Conservation (phyloP, 2,113 vertebrate species). For the Pogona vitticeps region DNA sequence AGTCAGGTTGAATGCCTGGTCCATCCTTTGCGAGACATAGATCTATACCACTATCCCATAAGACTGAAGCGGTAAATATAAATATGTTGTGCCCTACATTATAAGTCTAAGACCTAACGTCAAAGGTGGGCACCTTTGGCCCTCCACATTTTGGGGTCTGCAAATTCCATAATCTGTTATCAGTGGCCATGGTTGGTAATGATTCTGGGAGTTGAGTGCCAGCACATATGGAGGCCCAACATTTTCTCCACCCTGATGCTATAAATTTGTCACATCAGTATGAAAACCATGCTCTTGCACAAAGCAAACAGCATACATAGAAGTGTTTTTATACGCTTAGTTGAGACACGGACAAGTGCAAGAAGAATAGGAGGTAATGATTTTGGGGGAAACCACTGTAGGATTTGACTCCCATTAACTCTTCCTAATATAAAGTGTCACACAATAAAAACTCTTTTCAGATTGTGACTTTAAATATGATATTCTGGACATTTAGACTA, state of each 20-base stretch:
- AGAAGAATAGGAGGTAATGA: not conserved
- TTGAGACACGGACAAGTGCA: not conserved
- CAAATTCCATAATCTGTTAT: not conserved
- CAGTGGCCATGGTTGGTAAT: not conserved
- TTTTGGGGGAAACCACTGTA: not conserved
- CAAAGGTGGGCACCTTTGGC: too few species aligned
- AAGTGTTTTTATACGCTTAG: too few species aligned
- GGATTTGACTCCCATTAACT: not conserved
- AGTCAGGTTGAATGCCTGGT: not conserved
- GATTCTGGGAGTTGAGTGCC: not conserved
- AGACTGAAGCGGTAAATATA: not conserved
- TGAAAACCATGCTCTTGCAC: too few species aligned
- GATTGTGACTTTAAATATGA: not conserved
- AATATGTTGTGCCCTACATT: not conserved
- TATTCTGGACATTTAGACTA: not conserved
- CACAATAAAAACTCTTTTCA: conserved; percentile 2
- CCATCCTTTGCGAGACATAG: conserved; percentile 46
- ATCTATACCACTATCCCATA: not conserved
- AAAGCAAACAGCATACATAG: too few species aligned
- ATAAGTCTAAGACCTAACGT: not conserved
- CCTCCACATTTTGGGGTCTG: not conserved
- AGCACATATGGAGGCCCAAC: not conserved
- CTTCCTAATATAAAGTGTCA: not conserved
- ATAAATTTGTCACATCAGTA: not conserved
- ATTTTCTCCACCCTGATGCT: not conserved